Conservation (phyloP, 2,888 invertebrate species). For the Coleophora flavipennella region DNA sequence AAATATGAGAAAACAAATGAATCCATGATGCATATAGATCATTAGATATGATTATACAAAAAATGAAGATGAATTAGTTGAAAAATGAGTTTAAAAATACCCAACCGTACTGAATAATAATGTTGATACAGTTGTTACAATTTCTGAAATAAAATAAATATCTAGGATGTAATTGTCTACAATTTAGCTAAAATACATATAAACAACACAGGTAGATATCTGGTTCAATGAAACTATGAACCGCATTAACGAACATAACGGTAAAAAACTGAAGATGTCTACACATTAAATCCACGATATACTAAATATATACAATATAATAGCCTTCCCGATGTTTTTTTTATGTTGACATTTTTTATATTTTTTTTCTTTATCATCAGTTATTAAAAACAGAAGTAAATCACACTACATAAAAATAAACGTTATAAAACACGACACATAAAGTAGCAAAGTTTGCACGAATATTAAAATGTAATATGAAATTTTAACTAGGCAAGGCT, state of each 20-base stretch:
- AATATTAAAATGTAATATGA: conserved; percentile 43
- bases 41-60: conserved; percentile 38
- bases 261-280: conserved; percentile 47
- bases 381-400: conserved; percentile 65
- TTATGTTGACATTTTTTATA: conserved; percentile 49
- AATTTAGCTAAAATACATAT: not conserved
- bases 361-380: conserved; percentile 47
- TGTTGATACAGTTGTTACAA: conserved; percentile 13
- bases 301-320: conserved; percentile 52
- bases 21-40: conserved; percentile 31
- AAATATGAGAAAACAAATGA: conserved; percentile 50
- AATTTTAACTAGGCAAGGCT: conserved; percentile 56
- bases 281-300: conserved; percentile 56
- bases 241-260: conserved; percentile 35
- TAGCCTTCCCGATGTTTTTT: conserved; percentile 48
- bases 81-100: conserved; percentile 53
- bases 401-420: conserved; percentile 63
- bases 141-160: conserved; percentile 25
- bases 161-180: too few species aligned
- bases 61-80: conserved; percentile 44
- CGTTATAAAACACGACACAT: conserved; percentile 65
- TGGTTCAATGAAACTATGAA: conserved; percentile 33
- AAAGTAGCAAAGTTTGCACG: conserved; percentile 54
- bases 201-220: not conserved
- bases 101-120: conserved; percentile 45